Base-by-base conservation (phyloP, 2,797 vertebrate genomes). In the Graptemys geographica region DNA sequence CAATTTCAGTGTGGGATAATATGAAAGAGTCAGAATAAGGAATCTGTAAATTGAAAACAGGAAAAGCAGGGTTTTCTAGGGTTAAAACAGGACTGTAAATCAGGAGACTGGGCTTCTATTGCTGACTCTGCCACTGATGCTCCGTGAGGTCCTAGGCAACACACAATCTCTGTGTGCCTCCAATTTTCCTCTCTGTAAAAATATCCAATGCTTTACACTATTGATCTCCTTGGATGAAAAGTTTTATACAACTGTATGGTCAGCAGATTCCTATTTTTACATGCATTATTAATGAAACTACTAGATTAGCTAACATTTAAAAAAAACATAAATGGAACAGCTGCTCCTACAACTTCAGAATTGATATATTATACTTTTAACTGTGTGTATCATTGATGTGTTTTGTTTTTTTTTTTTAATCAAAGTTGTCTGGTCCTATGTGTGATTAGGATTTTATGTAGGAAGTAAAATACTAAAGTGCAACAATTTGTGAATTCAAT, bases 221-320 rank as follows among this genome's bases (percentile, higher is more conserved):
- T 11, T 1, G 3, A 84, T 83, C 3, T 21, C 28, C 7, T 56
- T 55, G 52, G 11, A 27, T 51, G 28, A 44, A 56, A 2, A 79
- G 6, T 59, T n/a, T 59, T 86, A 12, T 10, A 72, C 19, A 81
- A 91, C 69, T 23, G 79, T 3, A 53, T 31, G 8, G 79, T 2
- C 11, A 28, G 74, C 2, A 28, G 6, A 37, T 10, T 56, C 6
- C 55, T 52, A 90, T 0, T 59, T 72, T 37, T 41, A 88, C 0
- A 2, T 21, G 33, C 8, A 28, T 1, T 0, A 41, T 41, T 72
- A 41, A 41, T 41, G 0, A 44, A 89, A 62, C 9, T 28, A 23
- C 31, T 11, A 57, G 5, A 84, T 5, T 2, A 87, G 25, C 28
- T 0, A 79, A 89, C 84, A 12, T 2, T 74, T 62, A 11, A 88